Evolutionary conservation across 2,888 invertebrate genomes (phyloP).

Genomic region (Hecatera dysodea): DNA sequence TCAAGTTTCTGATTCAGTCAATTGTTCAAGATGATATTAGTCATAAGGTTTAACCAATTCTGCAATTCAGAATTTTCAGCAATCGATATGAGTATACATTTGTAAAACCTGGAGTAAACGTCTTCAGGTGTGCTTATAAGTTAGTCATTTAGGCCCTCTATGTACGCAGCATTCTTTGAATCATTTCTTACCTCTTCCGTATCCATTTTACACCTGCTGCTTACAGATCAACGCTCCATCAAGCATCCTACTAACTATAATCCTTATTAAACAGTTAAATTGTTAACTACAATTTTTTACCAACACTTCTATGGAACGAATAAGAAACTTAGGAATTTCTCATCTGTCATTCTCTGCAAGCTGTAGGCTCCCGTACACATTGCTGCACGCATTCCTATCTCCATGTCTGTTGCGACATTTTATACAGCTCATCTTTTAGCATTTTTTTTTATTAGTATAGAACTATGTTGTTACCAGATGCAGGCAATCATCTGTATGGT

Average conservation of each 20-base stretch:
- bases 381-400: constrained; percentile 27
- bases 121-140: not conserved
- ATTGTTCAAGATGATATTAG: not conserved
- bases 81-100: too few species aligned
- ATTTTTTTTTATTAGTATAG: not conserved
- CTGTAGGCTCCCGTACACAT: constrained; percentile 37
- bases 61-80: not conserved
- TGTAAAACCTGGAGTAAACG: not conserved
- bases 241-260: not conserved
- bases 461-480: constrained; percentile 3
- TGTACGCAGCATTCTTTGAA: not conserved
- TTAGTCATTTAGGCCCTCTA: too few species aligned
- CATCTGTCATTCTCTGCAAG: constrained; percentile 49
- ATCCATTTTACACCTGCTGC: not conserved
- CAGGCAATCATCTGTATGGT: not conserved
- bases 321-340: constrained; percentile 38
- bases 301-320: constrained; percentile 22
- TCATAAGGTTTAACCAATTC: constrained; percentile 10
- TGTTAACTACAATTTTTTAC: constrained; percentile 34
- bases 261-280: constrained; percentile 17
- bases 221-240: not conserved
- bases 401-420: constrained; percentile 6
- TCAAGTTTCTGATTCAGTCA: not conserved
- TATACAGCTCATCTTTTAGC: constrained; percentile 13
- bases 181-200: not conserved